Evolutionary conservation across 2,113 vertebrate species (phyloP).

Genomic region (Cheirogaleus medius): DNA sequence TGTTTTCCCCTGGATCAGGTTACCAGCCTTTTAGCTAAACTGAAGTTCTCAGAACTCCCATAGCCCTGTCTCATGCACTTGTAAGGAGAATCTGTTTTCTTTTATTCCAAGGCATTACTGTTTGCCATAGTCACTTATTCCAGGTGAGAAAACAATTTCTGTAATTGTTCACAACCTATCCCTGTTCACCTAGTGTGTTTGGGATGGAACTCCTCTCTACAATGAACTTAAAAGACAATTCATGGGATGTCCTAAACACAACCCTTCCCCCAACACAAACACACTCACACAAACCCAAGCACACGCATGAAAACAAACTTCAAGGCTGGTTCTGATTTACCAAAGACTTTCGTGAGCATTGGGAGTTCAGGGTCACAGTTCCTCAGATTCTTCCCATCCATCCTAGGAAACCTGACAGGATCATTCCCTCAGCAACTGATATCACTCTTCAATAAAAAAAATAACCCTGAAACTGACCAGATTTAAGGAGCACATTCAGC

Average conservation of each 20-base stretch:
- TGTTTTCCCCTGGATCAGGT: background rate
- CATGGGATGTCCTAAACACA: background rate
- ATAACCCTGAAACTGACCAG: background rate
- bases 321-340: background rate
- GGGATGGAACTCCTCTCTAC: background rate
- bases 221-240: background rate
- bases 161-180: background rate
- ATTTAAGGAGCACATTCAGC: background rate
- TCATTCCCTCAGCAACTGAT: background rate
- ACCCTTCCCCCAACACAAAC: background rate
- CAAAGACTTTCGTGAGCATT: background rate
- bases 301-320: background rate
- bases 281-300: background rate
- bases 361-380: background rate
- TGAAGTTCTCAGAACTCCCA: background rate
- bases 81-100: background rate
- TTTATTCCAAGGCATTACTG: background rate
- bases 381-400: background rate
- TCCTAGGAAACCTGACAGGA: background rate
- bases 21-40: background rate
- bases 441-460: background rate
- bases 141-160: background rate
- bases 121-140: background rate
- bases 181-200: background rate
- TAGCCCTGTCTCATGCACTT: background rate